Conservation (phyloP, 2,797 vertebrate genomes). For the Anguilla pacifica region DNA sequence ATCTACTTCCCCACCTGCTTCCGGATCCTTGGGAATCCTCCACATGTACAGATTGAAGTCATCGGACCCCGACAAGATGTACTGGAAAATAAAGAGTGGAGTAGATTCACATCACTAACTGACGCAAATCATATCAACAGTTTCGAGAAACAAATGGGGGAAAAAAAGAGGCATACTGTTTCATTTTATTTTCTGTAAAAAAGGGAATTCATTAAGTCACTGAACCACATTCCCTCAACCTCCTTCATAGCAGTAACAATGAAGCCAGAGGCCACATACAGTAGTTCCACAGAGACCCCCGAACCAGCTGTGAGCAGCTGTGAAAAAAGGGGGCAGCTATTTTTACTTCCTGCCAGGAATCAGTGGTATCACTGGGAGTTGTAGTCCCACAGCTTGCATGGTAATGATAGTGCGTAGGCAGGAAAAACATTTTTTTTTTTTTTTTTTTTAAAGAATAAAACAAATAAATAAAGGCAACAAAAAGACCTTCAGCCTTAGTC, state of each 20-base stretch:
- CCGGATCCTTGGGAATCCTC: conserved; percentile 95
- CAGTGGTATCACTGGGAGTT: neutral
- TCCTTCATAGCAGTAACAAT: neutral
- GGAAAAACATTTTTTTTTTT: neutral
- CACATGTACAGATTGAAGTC: conserved; percentile 99
- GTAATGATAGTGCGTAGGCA: neutral
- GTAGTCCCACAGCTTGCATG: neutral
- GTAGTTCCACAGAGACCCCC: neutral
- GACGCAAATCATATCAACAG: neutral
- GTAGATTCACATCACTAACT: neutral
- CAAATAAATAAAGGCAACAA: neutral
- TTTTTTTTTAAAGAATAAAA: neutral
- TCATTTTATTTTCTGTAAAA: neutral
- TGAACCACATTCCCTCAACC: neutral
- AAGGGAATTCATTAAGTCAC: neutral
- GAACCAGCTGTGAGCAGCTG: neutral
- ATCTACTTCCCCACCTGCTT: conserved; percentile 82
- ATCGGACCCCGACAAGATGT: conserved; percentile 96
- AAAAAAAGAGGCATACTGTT: neutral
- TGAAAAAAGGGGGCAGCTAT: neutral
- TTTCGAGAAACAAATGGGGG: neutral
- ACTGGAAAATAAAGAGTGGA: conserved; percentile 68
- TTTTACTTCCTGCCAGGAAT: conserved; percentile 2
- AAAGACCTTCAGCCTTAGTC: neutral
- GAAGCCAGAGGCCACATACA: neutral